These are phyloP conservation scores for Syngnathus scovelli DNA, from an alignment of 2,113 vertebrate species.

Conservation along the genomic window DNA sequence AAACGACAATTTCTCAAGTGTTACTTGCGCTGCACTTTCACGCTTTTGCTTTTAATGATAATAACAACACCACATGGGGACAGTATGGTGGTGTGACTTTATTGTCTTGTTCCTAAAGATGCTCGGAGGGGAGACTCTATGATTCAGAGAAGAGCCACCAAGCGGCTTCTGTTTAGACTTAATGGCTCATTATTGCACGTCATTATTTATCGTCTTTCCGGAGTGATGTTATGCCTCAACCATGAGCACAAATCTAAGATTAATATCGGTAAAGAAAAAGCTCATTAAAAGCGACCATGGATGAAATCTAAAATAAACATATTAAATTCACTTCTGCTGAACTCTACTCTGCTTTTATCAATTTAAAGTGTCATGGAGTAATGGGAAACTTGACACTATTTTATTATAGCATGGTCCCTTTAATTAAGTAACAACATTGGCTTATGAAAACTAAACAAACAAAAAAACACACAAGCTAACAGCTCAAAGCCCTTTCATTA, in stretches of 20 bases:
- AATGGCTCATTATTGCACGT: conserved; percentile 17
- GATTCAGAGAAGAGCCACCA: conserved; percentile 22
- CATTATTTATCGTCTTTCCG: conserved; percentile 25
- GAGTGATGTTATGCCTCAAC: conserved; percentile 20
- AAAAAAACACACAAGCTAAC: background rate
- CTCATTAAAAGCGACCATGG: conserved; percentile 35
- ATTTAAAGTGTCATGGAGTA: background rate
- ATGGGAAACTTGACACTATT: background rate
- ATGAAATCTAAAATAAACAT: conserved; percentile 36
- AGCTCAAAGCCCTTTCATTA: background rate
- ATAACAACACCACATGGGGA: conserved; percentile 27
- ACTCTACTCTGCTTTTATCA: conserved; percentile 2
- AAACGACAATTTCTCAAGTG: conserved; percentile 12
- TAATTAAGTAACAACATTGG: background rate
- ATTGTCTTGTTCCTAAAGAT: conserved; percentile 27
- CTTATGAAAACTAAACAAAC: background rate
- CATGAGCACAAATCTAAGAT: conserved; percentile 24
- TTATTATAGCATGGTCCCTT: background rate
- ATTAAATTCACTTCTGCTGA: conserved; percentile 9
- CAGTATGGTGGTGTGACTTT: conserved; percentile 23
- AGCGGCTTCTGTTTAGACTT: conserved; percentile 27
- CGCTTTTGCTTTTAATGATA: conserved; percentile 15
- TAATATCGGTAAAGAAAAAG: conserved; percentile 11
- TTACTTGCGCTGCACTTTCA: conserved; percentile 24
- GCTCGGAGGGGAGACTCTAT: conserved; percentile 15